phyloP scores from a whole-genome alignment of 2,797 vertebrate species.

The Meda fulgida region DNA sequence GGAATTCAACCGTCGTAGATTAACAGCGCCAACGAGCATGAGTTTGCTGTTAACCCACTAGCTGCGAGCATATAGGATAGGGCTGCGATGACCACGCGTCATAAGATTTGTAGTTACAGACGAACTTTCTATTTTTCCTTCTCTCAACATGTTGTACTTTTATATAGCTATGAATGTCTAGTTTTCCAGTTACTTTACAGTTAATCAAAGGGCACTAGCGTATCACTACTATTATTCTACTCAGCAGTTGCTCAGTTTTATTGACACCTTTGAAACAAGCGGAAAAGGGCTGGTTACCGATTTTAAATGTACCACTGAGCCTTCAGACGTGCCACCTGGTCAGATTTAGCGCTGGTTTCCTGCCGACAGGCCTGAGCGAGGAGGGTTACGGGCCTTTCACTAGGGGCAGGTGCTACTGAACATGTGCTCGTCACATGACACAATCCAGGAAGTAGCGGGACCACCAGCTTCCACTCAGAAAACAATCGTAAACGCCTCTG shows the following conservation, averaged over 20 bases:
- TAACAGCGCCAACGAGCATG: slow-evolving; percentile 65
- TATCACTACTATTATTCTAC: slow-evolving; percentile 54
- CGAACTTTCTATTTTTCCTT: slow-evolving; percentile 58
- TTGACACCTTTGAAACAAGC: slow-evolving; percentile 52
- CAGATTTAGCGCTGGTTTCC: slow-evolving; percentile 61
- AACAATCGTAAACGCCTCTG: slow-evolving; percentile 48
- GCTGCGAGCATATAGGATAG: slow-evolving; percentile 52
- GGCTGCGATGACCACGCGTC: slow-evolving; percentile 52
- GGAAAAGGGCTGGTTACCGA: slow-evolving; percentile 62
- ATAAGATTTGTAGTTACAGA: slow-evolving; percentile 52
- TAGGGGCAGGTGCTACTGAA: slow-evolving; percentile 70
- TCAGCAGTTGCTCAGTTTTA: slow-evolving; percentile 51
- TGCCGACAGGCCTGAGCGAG: slow-evolving; percentile 62
- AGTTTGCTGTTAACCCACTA: slow-evolving; percentile 45
- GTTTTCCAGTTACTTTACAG: slow-evolving; percentile 51
- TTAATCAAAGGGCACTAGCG: slow-evolving; percentile 52
- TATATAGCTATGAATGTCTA: slow-evolving; percentile 59
- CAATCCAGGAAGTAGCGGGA: slow-evolving; percentile 58
- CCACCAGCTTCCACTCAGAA: slow-evolving; percentile 59
- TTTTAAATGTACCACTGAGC: slow-evolving; percentile 60
- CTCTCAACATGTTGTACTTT: slow-evolving; percentile 51
- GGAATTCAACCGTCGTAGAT: slow-evolving; percentile 57
- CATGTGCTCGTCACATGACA: slow-evolving; percentile 40
- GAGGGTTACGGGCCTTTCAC: slow-evolving; percentile 49
- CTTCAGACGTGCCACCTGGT: slow-evolving; percentile 57